Evolutionary conservation across 2,113 vertebrate genomes (phyloP).

Genomic region (Apus apus): DNA sequence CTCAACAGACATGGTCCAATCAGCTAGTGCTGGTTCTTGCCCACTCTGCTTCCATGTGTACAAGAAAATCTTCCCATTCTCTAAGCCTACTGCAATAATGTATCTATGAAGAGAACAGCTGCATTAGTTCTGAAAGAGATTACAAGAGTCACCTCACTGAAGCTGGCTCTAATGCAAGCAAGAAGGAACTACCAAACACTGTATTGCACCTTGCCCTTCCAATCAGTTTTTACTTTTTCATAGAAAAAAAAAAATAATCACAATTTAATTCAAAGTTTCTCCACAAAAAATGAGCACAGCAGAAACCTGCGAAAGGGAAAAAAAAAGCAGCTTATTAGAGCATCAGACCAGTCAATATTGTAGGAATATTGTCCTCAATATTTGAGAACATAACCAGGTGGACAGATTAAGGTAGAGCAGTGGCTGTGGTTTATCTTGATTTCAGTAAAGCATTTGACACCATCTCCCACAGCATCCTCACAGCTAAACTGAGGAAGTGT

Average conservation of each 20-base stretch:
- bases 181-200: neutral
- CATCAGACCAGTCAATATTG: neutral
- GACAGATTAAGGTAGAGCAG: too few species aligned
- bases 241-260: neutral
- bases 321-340: neutral
- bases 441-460: too few species aligned
- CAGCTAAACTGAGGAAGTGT: too few species aligned
- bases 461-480: too few species aligned
- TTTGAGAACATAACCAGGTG: too few species aligned
- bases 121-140: neutral
- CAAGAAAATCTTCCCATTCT: constrained; percentile 86
- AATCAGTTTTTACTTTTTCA: neutral
- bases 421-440: too few species aligned
- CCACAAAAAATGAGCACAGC: neutral
- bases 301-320: neutral
- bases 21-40: constrained; percentile 69
- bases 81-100: constrained; percentile 88
- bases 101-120: constrained; percentile 76
- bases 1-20: constrained; percentile 84
- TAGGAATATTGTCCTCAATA: too few species aligned
- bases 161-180: neutral
- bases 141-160: neutral
- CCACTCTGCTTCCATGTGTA: constrained; percentile 84
- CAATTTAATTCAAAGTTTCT: neutral
- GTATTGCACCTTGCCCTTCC: neutral